Conservation (phyloP, 2,113 vertebrate genomes). For the Aplodontia rufa region DNA sequence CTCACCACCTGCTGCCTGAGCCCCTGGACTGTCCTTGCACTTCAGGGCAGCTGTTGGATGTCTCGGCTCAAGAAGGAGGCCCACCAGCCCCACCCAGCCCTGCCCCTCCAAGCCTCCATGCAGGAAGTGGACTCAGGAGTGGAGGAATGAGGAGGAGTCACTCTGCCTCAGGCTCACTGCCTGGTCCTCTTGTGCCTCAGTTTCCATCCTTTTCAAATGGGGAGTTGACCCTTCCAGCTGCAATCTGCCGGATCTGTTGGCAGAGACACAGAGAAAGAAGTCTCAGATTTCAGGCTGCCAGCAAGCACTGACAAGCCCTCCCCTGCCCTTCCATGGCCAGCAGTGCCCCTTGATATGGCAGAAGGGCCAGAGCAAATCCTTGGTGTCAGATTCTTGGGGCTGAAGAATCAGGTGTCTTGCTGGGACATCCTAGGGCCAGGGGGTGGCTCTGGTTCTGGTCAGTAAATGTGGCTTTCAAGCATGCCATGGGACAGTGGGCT, state of each 20-base stretch:
- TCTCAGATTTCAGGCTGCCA: neutral
- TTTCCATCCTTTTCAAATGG: neutral
- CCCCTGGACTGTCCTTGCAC: neutral
- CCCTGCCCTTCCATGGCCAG: neutral
- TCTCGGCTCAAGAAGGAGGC: neutral
- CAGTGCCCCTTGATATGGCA: neutral
- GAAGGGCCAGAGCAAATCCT: neutral
- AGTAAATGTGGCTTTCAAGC: neutral
- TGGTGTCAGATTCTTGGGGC: neutral
- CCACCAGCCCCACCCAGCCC: neutral
- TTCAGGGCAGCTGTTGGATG: neutral
- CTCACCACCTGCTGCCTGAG: no score
- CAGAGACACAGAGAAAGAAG: neutral
- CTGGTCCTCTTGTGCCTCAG: neutral
- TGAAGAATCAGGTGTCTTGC: neutral
- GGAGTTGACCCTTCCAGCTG: neutral
- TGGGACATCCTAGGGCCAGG: neutral
- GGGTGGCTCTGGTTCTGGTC: neutral
- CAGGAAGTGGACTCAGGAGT: neutral
- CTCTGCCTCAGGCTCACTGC: neutral
- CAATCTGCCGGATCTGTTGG: fast-evolving
- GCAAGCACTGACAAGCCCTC: neutral
- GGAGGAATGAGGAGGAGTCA: neutral
- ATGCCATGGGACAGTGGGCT: fast-evolving
- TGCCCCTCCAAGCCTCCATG: neutral